These are phyloP conservation scores for Archaeoteleia sp. DNA, from an alignment of 2,888 invertebrate genomes.

Conservation along the genomic window DNA sequence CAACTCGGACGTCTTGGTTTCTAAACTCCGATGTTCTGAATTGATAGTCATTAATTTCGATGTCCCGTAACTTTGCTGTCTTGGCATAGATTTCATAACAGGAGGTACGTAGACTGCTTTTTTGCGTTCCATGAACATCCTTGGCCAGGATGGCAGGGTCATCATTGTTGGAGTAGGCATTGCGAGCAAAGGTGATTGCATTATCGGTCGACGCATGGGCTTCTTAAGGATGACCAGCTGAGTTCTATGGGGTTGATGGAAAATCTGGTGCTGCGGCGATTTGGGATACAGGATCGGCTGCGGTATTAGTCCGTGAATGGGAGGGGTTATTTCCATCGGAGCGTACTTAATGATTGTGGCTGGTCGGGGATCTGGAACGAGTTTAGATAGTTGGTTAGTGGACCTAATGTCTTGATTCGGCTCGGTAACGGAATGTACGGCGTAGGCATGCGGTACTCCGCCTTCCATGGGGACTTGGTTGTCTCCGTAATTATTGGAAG, in stretches of 20 bases:
- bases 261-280: slow-evolving; percentile 54
- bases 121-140: slow-evolving; percentile 65
- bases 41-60: slow-evolving; percentile 61
- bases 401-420: slow-evolving; percentile 57
- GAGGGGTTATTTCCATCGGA: slow-evolving; percentile 61
- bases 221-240: slow-evolving; percentile 64
- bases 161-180: slow-evolving; percentile 49
- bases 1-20: slow-evolving; percentile 53
- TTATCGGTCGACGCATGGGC: slow-evolving; percentile 61
- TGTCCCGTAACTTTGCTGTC: slow-evolving; percentile 44
- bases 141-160: slow-evolving; percentile 56
- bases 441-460: slow-evolving; percentile 40
- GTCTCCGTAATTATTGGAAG: slow-evolving; percentile 31
- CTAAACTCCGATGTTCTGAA: slow-evolving; percentile 55
- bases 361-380: slow-evolving; percentile 71
- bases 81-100: slow-evolving; percentile 43
- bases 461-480: slow-evolving; percentile 26
- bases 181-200: slow-evolving; percentile 36
- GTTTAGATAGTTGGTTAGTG: slow-evolving; percentile 70
- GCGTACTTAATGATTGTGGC: slow-evolving; percentile 62
- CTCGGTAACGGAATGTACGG: slow-evolving; percentile 54
- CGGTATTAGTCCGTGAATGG: slow-evolving; percentile 53
- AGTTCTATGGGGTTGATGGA: slow-evolving; percentile 55
- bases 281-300: slow-evolving; percentile 61
- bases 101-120: slow-evolving; percentile 62